Base-by-base conservation (phyloP, 2,797 vertebrate species). In the Echeneis naucrates region DNA sequence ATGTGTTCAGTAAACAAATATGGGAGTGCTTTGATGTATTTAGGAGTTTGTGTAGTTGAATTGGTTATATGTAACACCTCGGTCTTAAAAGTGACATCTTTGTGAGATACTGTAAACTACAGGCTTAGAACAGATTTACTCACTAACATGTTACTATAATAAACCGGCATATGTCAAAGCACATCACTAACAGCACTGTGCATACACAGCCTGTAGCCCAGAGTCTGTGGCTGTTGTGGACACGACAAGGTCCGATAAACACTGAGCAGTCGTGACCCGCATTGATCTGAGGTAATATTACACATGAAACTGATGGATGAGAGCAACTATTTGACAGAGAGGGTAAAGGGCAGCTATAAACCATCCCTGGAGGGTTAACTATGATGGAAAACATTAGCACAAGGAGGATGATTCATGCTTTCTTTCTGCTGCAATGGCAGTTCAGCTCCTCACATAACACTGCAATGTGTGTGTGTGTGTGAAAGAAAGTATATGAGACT, bases 201-300 rank as follows among this genome's bases (percentile, higher is more conserved):
- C 14, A 42, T 24, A 65, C 24, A 50, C 2, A 67, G 58, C 60
- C 50, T 35, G 51, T 8, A 40, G 68, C 33, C 30, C 23, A 58
- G 19, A 12, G 32, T 54, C 52, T 6, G 64, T 0, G 50, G 67
- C 50, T 8, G 69, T 1, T 45, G 63, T 27, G 61, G 48, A 77
- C 56, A 64, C 67, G 7, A 14, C 62, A 24, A 14, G 73, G 73
- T 62, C 69, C 32, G 68, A 77, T 85, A 74, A 82, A 77, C 48
- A 33, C 55, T 84, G 80, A 82, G 84, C 78, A 73, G 72, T 74
- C 51, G 35, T 86, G 91, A 89, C 88, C 85, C 53, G 82, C 77
- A 93, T 92, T 80, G 91, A 93, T 91, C 83, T 0, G 77, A 81
- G 85, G 79, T 84, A 87, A 89, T 90, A 91, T 89, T 91, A 87